Evolutionary conservation across 2,797 vertebrate genomes (phyloP), one percentile per base, ranked within the genome.

Genomic region (Myotis vivesi): DNA sequence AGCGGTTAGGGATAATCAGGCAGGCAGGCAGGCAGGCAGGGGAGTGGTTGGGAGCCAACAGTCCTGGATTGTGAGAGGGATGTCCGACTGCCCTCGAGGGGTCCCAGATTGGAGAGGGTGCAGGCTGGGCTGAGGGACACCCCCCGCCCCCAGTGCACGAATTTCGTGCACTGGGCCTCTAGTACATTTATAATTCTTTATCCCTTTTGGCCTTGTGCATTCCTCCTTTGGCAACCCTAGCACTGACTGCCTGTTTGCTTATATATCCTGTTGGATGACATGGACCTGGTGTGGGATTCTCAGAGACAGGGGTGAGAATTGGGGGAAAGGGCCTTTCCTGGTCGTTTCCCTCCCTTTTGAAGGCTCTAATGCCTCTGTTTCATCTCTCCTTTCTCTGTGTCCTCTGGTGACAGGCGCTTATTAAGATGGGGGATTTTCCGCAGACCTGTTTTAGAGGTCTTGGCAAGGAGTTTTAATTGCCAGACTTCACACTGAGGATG

Each of bases 391-490:
- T 41, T n/a, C 75, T 36, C 44, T 95, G 51, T 92, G 83, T 64
- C 33, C 73, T 80, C 82, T 92, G 69, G 79, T 80, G 92, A 93
- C 87, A 84, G 77, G 85, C 94, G 66, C 95, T 96, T 95, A 81
- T 81, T 95, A 97, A 96, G 81, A 83, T 64, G 84, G 95, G 91
- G 96, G 97, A 97, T 98, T 98, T 98, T 95, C 96, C 81, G 71
- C 1, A 23, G 93, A 92, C 94, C 13, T 1, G 51, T 97, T 97
- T 95, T 97, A 97, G 98, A 97, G 95, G 96, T 97, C 96, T 82
- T 6, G 94, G 97, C 93, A 97, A 98, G 95, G 96, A 97, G 97
- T 97, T 98, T 98, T 98, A 99, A 99, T 98, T 98, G 98, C 97
- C 89, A 94, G 97, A 96, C 97, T 98, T 98, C 98, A 98, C 95